Evolutionary conservation across 2,797 vertebrate genomes (phyloP), one percentile per base, ranked within the genome.

Genomic region (Graptemys geographica): DNA sequence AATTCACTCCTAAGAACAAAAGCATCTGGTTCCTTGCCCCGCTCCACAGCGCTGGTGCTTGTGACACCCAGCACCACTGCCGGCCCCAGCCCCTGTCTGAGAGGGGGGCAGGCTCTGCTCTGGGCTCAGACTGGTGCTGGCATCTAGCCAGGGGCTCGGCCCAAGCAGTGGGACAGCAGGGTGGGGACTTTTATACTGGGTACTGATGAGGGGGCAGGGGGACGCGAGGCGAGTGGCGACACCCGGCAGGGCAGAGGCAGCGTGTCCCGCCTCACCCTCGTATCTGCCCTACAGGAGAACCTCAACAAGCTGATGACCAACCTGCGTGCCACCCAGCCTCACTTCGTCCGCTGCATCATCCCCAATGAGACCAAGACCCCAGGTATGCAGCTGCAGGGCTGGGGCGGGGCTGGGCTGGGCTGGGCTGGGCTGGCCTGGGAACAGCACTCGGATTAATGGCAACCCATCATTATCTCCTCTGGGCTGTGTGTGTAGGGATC

Each of bases 331-430:
- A 99, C 99, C 12, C 98, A 99, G 97, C 99, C 99, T 88, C 99
- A 99, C 97, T 99, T 99, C 18, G 99, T 99, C 59, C 99, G 99
- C 88, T 99, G 99, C 97, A 99, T 99, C 94, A 99, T 99, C 93
- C 99, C 99, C 87, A 99, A 99, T 1, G 99, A 99, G 98, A 97
- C 98, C 85, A 99, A 99, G 97, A 99, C 97, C 86, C 99, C 99
- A 98, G 99, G 99, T 99, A 98, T 6, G 79, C 41, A 18, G 11
- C n/a, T 53, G 90, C 53, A 74, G 52, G 53, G n/a, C 13, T 19
- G 44, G 31, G 31, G 13, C 28, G 8, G 11, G 59, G 33, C 8
- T 53, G 52, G 53, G n/a, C 16, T 18, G 44, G 31, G n/a, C 37
- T 37, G 52, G 2, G 5, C 16, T 18, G 11, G 83, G 53, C 8